Conservation (phyloP, 2,888 invertebrate species). For the Acanthosepion lycidas region DNA sequence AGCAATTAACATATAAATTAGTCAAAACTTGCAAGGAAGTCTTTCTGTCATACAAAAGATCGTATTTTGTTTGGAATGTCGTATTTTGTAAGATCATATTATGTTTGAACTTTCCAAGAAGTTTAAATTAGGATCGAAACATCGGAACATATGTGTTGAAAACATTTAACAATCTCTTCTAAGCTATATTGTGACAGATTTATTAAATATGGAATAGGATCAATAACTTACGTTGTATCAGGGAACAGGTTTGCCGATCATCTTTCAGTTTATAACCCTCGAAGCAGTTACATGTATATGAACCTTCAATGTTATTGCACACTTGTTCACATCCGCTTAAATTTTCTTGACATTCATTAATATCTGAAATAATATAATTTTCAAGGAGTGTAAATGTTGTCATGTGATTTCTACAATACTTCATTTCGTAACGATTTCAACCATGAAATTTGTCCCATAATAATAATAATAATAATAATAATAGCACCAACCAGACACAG, state of each 20-base stretch:
- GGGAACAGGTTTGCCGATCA: neutral
- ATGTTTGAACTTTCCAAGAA: too few species aligned
- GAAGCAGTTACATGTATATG: neutral
- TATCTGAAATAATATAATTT: neutral
- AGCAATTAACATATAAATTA: too few species aligned
- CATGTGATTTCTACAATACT: neutral
- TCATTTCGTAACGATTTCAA: too few species aligned
- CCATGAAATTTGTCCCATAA: neutral
- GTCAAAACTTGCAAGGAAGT: neutral
- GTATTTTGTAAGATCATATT: too few species aligned
- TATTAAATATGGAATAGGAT: neutral
- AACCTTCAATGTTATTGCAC: neutral
- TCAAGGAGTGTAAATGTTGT: neutral
- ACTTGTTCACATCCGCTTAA: neutral
- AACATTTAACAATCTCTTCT: too few species aligned
- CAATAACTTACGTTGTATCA: neutral
- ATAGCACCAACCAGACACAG: too few species aligned
- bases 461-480: too few species aligned
- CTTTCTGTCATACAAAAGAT: neutral
- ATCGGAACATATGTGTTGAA: too few species aligned
- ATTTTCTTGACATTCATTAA: neutral
- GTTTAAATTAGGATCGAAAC: too few species aligned
- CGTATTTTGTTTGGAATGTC: too few species aligned
- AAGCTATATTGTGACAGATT: neutral
- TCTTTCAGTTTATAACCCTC: neutral